phyloP scores from a whole-genome alignment of 2,113 vertebrate species.

The Plotosus lineatus region DNA sequence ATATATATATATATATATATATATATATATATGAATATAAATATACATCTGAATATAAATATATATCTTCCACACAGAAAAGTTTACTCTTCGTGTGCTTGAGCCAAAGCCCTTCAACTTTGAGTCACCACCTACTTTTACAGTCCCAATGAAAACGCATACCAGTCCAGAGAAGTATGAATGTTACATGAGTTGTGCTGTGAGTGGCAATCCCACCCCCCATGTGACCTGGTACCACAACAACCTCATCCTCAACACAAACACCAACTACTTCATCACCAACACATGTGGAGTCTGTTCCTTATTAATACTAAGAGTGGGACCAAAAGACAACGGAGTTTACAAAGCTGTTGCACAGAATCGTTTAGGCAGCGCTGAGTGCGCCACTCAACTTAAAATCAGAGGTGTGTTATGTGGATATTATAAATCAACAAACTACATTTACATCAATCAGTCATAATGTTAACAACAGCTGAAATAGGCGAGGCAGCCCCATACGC shows the following conservation, averaged over 20 bases:
- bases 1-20: no score
- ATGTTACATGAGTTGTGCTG: conserved; percentile 85
- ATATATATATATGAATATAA: no score
- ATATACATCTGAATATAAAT: not conserved
- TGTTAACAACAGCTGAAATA: no score
- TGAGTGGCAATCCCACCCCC: conserved; percentile 77
- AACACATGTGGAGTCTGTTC: conserved; percentile 85
- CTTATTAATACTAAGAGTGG: conserved; percentile 75
- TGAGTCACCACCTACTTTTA: conserved; percentile 72
- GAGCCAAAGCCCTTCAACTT: conserved; percentile 66
- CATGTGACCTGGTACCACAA: conserved; percentile 82
- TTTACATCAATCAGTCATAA: not conserved
- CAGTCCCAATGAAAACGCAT: conserved; percentile 75
- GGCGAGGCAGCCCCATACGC: no score
- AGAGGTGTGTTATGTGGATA: conserved; percentile 65
- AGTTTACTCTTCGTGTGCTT: conserved; percentile 59
- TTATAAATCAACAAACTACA: not conserved
- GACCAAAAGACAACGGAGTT: conserved; percentile 73
- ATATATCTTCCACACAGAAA: conserved; percentile 35
- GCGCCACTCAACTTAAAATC: conserved; percentile 76
- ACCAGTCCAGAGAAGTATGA: conserved; percentile 76
- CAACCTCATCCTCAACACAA: conserved; percentile 71
- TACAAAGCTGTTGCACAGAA: conserved; percentile 81
- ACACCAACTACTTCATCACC: conserved; percentile 71
- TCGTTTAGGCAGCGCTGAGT: conserved; percentile 70